phyloP scores from a whole-genome alignment of 2,888 invertebrate species.

The Drosophila suboccidentalis region DNA sequence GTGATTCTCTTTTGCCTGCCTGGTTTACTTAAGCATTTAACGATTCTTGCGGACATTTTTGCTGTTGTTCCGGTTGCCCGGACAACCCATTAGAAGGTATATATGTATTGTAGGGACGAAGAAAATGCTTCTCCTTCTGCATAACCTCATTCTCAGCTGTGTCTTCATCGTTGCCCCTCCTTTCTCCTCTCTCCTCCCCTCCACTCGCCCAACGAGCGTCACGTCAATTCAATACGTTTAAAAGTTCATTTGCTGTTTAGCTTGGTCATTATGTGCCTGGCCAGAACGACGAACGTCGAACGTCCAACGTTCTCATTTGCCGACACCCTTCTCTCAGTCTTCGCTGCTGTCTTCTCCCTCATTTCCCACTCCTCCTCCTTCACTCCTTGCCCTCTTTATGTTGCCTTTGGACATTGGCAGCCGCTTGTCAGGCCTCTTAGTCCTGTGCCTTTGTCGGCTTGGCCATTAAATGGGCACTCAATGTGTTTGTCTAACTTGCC shows the following conservation, averaged over 20 bases:
- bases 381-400: not conserved
- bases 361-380: not conserved
- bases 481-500: conserved; percentile 80
- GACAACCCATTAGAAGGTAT: conserved; percentile 52
- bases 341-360: not conserved
- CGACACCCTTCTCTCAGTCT: not conserved
- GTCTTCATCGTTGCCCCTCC: not conserved
- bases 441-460: conserved; percentile 51
- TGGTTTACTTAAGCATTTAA: conserved; percentile 42
- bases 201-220: conserved; percentile 10
- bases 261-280: conserved; percentile 77
- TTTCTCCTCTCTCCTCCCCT: conserved; percentile 3
- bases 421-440: conserved; percentile 31
- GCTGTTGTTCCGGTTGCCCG: conserved; percentile 54
- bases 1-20: not conserved
- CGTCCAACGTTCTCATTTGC: conserved; percentile 20
- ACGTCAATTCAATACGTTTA: conserved; percentile 81
- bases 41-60: conserved; percentile 24
- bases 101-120: conserved; percentile 8
- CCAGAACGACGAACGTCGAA: conserved; percentile 34
- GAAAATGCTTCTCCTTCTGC: conserved; percentile 5
- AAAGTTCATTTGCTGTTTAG: conserved; percentile 82
- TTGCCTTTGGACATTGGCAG: conserved; percentile 17
- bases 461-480: conserved; percentile 79
- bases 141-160: conserved; percentile 23